Percentiles rank a stretch among this genome's conserved stretches.
These are phyloP conservation scores for Drosophila oshimai DNA, from an alignment of 1,140 invertebrate species.

Conservation along the genomic window DNA sequence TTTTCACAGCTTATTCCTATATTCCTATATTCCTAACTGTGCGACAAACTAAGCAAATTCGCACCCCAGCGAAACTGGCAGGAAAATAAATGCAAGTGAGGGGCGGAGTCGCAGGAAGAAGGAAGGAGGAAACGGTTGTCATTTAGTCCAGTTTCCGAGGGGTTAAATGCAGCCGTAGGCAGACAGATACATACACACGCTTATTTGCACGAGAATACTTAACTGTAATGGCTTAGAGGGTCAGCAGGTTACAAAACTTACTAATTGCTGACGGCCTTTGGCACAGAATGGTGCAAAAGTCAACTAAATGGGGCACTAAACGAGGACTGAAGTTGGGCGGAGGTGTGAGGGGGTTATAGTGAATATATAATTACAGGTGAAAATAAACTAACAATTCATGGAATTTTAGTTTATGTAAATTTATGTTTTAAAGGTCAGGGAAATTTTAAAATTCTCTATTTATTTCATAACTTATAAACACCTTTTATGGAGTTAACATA, in stretches of 20 bases:
- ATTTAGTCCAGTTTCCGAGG: constrained; percentile 42
- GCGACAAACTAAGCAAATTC: constrained; percentile 55
- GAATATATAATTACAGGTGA: background rate
- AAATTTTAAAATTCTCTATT: too few species aligned
- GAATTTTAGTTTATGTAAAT: background rate
- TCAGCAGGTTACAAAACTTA: constrained; percentile 71
- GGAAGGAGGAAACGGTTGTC: constrained; percentile 59
- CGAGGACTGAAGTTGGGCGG: background rate
- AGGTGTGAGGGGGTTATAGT: background rate
- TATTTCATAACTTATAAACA: too few species aligned
- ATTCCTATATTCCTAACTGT: constrained; percentile 34
- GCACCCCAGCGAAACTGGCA: constrained; percentile 53
- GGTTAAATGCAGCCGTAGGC: constrained; percentile 58
- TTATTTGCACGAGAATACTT: constrained; percentile 18
- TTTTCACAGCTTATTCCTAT: constrained; percentile 30
- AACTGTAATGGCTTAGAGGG: constrained; percentile 58
- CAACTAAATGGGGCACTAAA: constrained; percentile 35
- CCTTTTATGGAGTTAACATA: background rate
- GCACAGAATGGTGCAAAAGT: constrained; percentile 35
- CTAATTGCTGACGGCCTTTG: constrained; percentile 45
- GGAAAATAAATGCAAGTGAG: background rate
- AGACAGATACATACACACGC: constrained; percentile 16
- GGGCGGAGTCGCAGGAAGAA: background rate
- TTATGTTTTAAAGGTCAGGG: too few species aligned
- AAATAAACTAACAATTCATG: background rate